phyloP scores from a whole-genome alignment of 2,113 vertebrate species.

The Oenanthe oenanthe region DNA sequence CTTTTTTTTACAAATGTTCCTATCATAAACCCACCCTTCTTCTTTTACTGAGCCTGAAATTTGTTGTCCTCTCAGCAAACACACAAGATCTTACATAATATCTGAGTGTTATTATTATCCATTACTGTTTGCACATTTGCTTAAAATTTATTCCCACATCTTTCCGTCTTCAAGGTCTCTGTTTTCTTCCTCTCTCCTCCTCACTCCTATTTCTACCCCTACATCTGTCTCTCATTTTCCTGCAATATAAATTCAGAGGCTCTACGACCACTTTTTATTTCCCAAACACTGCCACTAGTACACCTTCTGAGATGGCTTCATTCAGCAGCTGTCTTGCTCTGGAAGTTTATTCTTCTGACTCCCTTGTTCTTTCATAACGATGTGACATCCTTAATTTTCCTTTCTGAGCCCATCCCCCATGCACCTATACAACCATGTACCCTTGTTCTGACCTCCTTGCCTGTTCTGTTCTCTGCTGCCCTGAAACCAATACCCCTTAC shows the following conservation, averaged over 20 bases:
- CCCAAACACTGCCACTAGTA: fast-evolving
- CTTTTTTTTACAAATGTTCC: not conserved
- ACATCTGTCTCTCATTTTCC: not conserved
- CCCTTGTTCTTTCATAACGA: not conserved
- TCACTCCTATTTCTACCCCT: not conserved
- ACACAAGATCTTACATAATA: not conserved
- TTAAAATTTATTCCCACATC: not conserved
- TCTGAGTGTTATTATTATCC: not conserved
- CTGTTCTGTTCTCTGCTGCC: not conserved
- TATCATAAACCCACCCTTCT: not conserved
- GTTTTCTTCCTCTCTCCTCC: not conserved
- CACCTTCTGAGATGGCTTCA: not conserved
- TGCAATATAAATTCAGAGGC: not conserved
- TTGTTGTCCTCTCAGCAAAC: not conserved
- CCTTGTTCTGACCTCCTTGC: not conserved
- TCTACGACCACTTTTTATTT: not conserved
- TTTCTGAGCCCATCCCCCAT: not conserved
- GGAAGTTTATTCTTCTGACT: not conserved
- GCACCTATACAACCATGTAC: fast-evolving
- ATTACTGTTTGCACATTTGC: not conserved
- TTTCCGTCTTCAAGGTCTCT: not conserved
- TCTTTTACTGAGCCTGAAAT: not conserved
- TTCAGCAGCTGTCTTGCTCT: not conserved
- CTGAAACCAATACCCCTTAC: not conserved
- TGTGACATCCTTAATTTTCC: not conserved